Evolutionary conservation across 2,113 vertebrate species (phyloP).

Genomic region (Etia nguti): DNA sequence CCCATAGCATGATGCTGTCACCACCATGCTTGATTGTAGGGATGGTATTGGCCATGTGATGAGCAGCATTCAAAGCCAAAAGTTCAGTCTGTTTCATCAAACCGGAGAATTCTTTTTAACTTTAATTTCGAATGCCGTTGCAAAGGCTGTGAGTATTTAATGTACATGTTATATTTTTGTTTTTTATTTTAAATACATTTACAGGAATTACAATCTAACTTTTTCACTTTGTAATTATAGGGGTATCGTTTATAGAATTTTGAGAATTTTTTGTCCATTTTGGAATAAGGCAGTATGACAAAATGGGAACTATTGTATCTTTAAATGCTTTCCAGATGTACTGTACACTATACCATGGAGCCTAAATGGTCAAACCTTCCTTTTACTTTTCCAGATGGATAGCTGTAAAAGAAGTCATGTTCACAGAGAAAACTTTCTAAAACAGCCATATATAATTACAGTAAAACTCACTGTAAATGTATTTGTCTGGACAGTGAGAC

Average conservation of each 20-base stretch:
- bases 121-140: no score
- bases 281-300: neutral
- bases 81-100: no score
- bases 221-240: neutral
- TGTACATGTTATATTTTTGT: neutral
- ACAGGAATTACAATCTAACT: neutral
- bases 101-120: no score
- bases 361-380: neutral
- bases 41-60: no score
- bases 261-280: accelerated
- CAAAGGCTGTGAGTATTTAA: neutral
- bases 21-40: no score
- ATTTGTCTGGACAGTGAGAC: neutral
- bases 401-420: neutral
- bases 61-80: no score
- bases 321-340: neutral
- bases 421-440: neutral
- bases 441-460: neutral
- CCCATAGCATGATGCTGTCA: no score
- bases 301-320: neutral
- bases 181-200: neutral
- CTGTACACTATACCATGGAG: neutral
- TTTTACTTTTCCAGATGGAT: neutral
- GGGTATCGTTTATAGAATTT: neutral
- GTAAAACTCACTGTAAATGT: neutral